These are phyloP conservation scores for Crenuchus spilurus DNA, from an alignment of 2,797 vertebrate genomes.

Conservation along the genomic window DNA sequence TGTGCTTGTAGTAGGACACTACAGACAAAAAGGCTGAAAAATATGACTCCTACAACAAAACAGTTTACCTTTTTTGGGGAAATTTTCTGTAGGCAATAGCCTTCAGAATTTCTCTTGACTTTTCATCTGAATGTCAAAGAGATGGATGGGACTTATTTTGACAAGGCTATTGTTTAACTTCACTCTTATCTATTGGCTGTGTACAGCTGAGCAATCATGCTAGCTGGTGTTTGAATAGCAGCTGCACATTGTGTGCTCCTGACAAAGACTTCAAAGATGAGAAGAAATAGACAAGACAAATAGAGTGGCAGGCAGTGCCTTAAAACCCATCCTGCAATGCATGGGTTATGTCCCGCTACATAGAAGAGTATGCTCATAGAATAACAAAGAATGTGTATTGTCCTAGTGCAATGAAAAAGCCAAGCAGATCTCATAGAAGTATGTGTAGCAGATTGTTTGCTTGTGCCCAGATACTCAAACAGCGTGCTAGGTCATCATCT, in stretches of 20 bases:
- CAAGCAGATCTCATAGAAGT: conserved; percentile 29
- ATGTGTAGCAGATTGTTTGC: conserved; percentile 21
- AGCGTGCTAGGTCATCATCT: conserved; percentile 38
- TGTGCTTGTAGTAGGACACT: no score
- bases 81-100: not conserved
- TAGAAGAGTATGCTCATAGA: not conserved
- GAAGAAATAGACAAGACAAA: conserved; percentile 50
- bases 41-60: no score
- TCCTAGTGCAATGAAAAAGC: not conserved
- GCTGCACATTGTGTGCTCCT: conserved; percentile 48
- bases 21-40: no score
- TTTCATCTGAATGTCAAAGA: conserved; percentile 29
- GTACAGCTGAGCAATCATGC: conserved; percentile 64
- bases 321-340: conserved; percentile 25
- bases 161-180: conserved; percentile 47
- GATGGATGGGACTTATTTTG: conserved; percentile 48
- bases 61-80: no score
- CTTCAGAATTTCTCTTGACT: not conserved
- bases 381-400: conserved; percentile 21
- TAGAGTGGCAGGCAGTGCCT: conserved; percentile 4
- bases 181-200: conserved; percentile 45
- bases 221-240: conserved; percentile 56
- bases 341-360: conserved; percentile 24
- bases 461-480: conserved; percentile 41
- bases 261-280: conserved; percentile 52